phyloP scores from a whole-genome alignment of 2,797 vertebrate genomes.

The Pantherophis vulpinus region DNA sequence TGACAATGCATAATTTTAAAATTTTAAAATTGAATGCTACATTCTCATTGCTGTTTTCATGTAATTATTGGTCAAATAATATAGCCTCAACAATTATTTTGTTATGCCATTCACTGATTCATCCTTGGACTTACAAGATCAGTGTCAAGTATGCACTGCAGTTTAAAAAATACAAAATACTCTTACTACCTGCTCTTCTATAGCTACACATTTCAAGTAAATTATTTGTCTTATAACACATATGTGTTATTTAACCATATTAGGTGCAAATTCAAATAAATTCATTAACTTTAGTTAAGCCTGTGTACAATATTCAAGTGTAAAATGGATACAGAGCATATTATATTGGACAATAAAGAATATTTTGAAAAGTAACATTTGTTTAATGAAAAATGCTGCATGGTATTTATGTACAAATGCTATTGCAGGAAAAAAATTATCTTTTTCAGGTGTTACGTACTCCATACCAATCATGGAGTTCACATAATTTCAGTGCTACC shows the following conservation, averaged over 20 bases:
- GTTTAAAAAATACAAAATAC: background rate
- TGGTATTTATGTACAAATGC: constrained; percentile 59
- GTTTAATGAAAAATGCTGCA: constrained; percentile 55
- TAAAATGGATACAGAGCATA: constrained; percentile 34
- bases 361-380: constrained; percentile 51
- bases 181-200: background rate
- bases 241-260: background rate
- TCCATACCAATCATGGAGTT: constrained; percentile 35
- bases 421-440: constrained; percentile 51
- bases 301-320: constrained; percentile 43
- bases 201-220: background rate
- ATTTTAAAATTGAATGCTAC: background rate
- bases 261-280: constrained; percentile 1
- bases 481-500: constrained; percentile 29
- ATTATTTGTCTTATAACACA: constrained; percentile 4
- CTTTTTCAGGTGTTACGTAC: constrained; percentile 46
- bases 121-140: background rate
- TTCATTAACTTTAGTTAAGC: constrained; percentile 30
- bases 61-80: background rate
- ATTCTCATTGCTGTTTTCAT: background rate
- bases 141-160: background rate
- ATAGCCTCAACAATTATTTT: constrained; percentile 4
- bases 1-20: background rate
- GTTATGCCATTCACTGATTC: background rate
- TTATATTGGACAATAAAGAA: constrained; percentile 55